Percentiles rank a stretch among this genome's conserved stretches.
Conservation (phyloP, 2,797 vertebrate genomes). For the Oreochromis grahami region DNA sequence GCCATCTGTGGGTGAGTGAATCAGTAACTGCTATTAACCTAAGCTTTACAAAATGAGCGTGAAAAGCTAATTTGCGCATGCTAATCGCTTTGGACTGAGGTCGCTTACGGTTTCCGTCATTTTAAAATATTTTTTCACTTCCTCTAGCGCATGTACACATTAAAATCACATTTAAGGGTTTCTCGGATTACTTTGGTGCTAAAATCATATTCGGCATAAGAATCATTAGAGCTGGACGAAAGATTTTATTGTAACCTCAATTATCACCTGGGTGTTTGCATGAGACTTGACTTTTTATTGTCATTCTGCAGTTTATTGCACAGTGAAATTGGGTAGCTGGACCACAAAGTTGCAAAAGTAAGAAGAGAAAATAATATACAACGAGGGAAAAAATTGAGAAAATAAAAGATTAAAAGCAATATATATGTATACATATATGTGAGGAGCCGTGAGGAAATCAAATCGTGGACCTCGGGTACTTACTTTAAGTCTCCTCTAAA, state of each 20-base stretch:
- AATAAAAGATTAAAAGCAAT: too few relatives aligned
- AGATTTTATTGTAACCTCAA: neutral
- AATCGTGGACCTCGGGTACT: neutral
- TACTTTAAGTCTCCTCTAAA: neutral
- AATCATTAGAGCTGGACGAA: neutral
- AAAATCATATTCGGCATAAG: neutral
- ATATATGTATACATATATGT: too few relatives aligned
- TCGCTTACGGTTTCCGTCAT: accelerated
- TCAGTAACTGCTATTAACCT: accelerated
- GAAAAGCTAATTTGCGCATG: accelerated
- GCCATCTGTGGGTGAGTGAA: conserved; percentile 1
- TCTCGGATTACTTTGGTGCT: accelerated
- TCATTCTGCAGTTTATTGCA: too few relatives aligned
- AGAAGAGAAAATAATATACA: too few relatives aligned
- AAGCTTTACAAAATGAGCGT: neutral
- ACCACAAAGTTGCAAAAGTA: too few relatives aligned
- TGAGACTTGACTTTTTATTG: neutral
- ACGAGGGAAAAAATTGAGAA: too few relatives aligned
- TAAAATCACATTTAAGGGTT: accelerated
- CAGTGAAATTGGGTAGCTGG: too few relatives aligned
- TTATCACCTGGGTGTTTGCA: neutral
- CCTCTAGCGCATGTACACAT: accelerated
- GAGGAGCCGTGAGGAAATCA: neutral
- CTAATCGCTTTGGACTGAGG: neutral
- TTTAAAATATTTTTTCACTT: neutral